Evolutionary conservation across 2,797 vertebrate species (phyloP).

Genomic region (Mus caroli): DNA sequence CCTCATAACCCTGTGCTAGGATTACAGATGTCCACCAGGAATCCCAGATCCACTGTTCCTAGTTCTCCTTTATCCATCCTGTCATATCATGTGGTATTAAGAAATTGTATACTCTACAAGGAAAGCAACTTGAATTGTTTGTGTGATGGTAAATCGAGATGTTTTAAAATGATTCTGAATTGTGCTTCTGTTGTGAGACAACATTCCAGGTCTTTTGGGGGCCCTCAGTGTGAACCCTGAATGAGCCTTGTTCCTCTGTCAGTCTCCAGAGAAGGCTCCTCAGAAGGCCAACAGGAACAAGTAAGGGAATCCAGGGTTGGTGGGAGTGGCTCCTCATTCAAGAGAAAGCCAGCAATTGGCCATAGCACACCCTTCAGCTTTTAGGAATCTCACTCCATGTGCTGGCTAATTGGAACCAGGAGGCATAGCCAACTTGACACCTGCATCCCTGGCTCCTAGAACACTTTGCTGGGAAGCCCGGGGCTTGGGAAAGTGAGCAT

Average conservation of each 20-base stretch:
- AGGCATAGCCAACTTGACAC: background rate
- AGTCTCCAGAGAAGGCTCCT: background rate
- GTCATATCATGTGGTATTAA: background rate
- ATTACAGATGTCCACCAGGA: background rate
- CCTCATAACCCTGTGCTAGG: background rate
- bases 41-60: background rate
- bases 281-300: background rate
- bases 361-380: background rate
- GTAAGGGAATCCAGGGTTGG: background rate
- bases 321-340: background rate
- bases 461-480: background rate
- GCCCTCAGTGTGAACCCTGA: background rate
- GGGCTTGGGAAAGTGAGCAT: background rate
- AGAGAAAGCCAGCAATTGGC: background rate
- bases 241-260: background rate
- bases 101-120: fast-evolving
- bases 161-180: background rate
- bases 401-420: background rate
- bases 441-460: background rate
- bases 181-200: background rate
- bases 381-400: background rate
- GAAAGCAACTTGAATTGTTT: background rate
- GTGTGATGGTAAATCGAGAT: background rate
- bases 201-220: background rate
- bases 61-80: background rate